phyloP scores from a whole-genome alignment of 2,888 invertebrate species.

The Stenodema calcarata region DNA sequence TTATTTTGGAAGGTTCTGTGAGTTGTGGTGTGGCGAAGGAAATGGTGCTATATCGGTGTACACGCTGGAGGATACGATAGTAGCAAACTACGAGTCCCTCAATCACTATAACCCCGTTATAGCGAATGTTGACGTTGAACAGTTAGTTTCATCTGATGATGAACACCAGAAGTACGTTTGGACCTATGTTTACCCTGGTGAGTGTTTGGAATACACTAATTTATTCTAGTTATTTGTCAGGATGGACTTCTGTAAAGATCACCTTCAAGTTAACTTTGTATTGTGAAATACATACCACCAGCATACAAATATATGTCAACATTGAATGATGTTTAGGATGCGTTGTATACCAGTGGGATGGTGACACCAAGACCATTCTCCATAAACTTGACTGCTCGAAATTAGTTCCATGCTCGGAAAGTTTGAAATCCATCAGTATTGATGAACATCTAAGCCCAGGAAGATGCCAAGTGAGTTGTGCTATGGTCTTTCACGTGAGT shows the following conservation, averaged over 20 bases:
- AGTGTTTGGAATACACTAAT: slow-evolving; percentile 21
- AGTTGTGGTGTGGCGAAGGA: slow-evolving; percentile 89
- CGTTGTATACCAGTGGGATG: slow-evolving; percentile 87
- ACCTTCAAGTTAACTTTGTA: no score
- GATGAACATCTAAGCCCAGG: slow-evolving; percentile 83
- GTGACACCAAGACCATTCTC: slow-evolving; percentile 70
- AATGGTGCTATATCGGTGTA: slow-evolving; percentile 82
- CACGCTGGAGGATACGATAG: slow-evolving; percentile 72
- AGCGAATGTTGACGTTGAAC: slow-evolving; percentile 72
- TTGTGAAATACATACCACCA: no score
- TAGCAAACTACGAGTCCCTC: slow-evolving; percentile 75
- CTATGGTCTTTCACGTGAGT: no score
- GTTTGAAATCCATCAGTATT: slow-evolving; percentile 86
- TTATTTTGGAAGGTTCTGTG: slow-evolving; percentile 59
- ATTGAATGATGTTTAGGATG: slow-evolving; percentile 67
- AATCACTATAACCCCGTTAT: slow-evolving; percentile 69
- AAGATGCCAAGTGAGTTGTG: slow-evolving; percentile 70
- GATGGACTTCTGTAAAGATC: no score
- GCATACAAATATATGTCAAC: no score
- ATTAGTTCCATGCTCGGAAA: slow-evolving; percentile 89
- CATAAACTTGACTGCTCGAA: slow-evolving; percentile 90
- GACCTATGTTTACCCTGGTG: slow-evolving; percentile 84
- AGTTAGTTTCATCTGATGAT: slow-evolving; percentile 68
- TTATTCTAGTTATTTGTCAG: not conserved
- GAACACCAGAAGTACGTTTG: slow-evolving; percentile 66